A percentile compares a stretch with the other conserved stretches of the same genome.
Evolutionary conservation across 2,113 vertebrate genomes (phyloP).

Genomic region (Eclectus roratus): DNA sequence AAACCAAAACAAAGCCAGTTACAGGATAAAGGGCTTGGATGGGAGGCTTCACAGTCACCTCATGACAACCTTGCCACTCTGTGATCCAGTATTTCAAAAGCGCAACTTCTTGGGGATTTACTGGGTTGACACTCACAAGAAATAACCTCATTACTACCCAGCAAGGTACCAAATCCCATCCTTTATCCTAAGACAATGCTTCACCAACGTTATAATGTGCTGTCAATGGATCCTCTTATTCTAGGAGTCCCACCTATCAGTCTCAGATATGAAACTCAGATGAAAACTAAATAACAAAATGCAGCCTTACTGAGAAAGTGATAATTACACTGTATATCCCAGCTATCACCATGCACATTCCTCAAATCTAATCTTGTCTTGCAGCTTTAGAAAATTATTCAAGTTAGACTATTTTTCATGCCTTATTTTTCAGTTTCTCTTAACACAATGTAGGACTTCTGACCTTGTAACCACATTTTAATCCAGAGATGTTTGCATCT

Average conservation of each 20-base stretch:
- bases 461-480: background rate
- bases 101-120: background rate
- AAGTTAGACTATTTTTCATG: background rate
- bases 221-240: background rate
- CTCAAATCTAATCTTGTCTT: background rate
- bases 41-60: background rate
- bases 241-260: background rate
- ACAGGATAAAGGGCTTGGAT: background rate
- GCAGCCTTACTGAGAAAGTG: background rate
- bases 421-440: background rate
- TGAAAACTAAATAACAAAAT: background rate
- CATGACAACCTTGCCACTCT: background rate
- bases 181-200: background rate
- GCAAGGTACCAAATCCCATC: background rate
- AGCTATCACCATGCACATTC: background rate
- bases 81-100: background rate
- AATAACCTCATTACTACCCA: background rate
- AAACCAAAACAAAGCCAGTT: background rate
- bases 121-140: background rate
- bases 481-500: background rate
- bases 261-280: background rate
- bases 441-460: background rate
- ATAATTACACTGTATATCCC: background rate
- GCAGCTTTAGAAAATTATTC: background rate
- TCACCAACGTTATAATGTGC: background rate